Percentiles rank a stretch among this genome's conserved stretches.
These are phyloP conservation scores for Chalcis sispes DNA, from an alignment of 2,888 invertebrate species.

Conservation along the genomic window DNA sequence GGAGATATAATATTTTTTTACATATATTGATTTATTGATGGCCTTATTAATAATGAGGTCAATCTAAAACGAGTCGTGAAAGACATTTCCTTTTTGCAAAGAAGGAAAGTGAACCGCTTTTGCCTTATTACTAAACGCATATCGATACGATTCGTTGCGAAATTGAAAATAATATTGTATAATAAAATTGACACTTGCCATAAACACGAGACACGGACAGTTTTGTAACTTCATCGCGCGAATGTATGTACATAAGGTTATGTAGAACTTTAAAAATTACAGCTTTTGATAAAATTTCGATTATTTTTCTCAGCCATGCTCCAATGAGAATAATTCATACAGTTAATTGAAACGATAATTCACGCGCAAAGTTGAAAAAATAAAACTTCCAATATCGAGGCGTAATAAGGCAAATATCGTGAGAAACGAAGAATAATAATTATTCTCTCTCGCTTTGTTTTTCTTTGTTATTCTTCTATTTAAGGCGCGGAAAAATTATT, in stretches of 20 bases:
- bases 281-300: not conserved
- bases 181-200: constrained; percentile 28
- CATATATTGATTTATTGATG: constrained; percentile 42
- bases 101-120: constrained; percentile 6
- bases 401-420: no score
- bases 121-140: constrained; percentile 7
- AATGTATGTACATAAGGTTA: not conserved
- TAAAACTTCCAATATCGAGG: no score
- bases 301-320: not conserved
- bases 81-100: constrained; percentile 23
- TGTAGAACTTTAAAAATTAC: constrained; percentile 6
- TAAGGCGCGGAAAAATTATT: no score
- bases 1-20: no score
- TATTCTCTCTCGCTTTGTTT: no score
- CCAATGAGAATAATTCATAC: not conserved
- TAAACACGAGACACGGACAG: constrained; percentile 20
- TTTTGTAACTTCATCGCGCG: constrained; percentile 40
- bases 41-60: constrained; percentile 40
- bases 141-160: constrained; percentile 31
- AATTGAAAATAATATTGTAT: constrained; percentile 47
- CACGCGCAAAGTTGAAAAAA: not conserved
- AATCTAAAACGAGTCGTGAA: constrained; percentile 24
- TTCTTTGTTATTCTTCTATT: no score
- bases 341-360: not conserved
- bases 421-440: no score